Evolutionary conservation across 2,797 vertebrate genomes (phyloP), one percentile per base, ranked within the genome.

Genomic region (Paratrypauchen microcephalus): DNA sequence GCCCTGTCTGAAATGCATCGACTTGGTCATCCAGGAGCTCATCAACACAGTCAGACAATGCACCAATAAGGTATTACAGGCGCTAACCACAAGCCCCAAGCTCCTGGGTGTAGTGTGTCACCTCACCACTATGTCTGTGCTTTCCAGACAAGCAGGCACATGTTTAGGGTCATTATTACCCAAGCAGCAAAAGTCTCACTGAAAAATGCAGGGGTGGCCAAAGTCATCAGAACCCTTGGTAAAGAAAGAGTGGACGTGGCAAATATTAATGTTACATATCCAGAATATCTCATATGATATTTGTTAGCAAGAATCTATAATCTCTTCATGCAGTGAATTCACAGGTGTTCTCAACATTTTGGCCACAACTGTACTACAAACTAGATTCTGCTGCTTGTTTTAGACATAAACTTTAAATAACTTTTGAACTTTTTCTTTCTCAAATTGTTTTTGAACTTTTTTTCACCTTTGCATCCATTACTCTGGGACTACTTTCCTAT

Each of bases 11-110:
- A 99, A 99, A 85, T 97, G 96, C 78, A 97, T 98, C 90, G 97
- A 99, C 90, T 87, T 98, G 93, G 97, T 99, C 86, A 98, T 98
- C 90, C 97, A 98, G 95, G 97, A 98, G 91, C 93, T 99, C 84
- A 96, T 98, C 92, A 97, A 94, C 92, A 98, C 97, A 76, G 95
- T 98, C 91, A 95, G 96, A 83, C 97, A 97, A 93, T 96, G 96
- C 91, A 97, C 96, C 89, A 92, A 89, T 80, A 97, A 97, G 97
- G 97, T 98, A 97, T 88, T 88, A 48, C 82, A 73, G 81, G 68
- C 76, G 66, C 74, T 72, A 69, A 68, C 65, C 26, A 58, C 56
- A 30, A 58, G 56, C 30, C 32, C 18, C 61, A 68, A 77, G 81
- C 32, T 69, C 83, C 77, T 71, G 67, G 60, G 39, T 48, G 55